Evolutionary conservation across 1,140 invertebrate genomes (phyloP), one percentile per base, ranked within the genome.

Genomic region (Bilobella aurantiaca): DNA sequence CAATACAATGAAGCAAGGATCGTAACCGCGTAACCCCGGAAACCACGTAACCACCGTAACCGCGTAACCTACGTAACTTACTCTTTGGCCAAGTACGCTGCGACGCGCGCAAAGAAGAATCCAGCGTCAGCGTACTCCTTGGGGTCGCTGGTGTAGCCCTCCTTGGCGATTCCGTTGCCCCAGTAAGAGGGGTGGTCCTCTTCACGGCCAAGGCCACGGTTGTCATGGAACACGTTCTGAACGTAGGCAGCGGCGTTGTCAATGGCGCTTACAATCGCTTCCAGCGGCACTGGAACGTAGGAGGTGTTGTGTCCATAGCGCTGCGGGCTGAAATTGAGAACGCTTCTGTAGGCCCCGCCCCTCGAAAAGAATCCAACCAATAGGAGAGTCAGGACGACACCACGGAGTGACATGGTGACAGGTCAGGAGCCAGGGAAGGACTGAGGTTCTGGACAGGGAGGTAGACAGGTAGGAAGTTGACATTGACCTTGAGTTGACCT

Each of bases 151-250:
- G 56, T 14, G 56, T 73, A 73, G 1, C 28, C 8, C 12, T 64
- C 58, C 29, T 68, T 32, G 3, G 30, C 64, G 18, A 73, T 57
- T 30, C 68, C 68, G 61, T 73, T 73, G 21, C 69, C 69, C 71
- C 71, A 73, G 57, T 73, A 73, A 16, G 68, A 70, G 14, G 58
- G 57, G 46, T 73, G 61, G 30, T 73, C 65, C 46, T 73, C 71
- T 0, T 62, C 67, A 29, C 67, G 37, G 8, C 71, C 66, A 3
- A 68, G 53, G 25, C 60, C 3, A 12, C 57, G 3, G 46, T 73
- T 69, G 29, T 67, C 30, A 3, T 57, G 32, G 28, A 58, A 73
- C 25, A 29, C 21, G 27, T 60, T 66, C 3, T 65, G 31, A 3
- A 66, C 64, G 37, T 70, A 57, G 23, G 47, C 58, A 2, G 30